Evolutionary conservation across 2,888 invertebrate genomes (phyloP).

Genomic region (Hypercompe scribonia): DNA sequence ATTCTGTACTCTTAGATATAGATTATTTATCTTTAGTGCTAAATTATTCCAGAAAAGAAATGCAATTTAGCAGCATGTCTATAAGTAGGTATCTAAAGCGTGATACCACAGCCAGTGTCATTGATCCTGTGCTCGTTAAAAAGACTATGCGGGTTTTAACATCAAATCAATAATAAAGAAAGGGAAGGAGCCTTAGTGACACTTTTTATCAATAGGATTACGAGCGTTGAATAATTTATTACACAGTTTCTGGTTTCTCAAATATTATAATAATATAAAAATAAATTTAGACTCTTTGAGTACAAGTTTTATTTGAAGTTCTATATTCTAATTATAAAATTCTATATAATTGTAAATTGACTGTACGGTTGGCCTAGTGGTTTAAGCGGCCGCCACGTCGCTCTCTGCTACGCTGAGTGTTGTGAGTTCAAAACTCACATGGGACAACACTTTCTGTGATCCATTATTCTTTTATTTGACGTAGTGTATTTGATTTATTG

Average conservation of each 20-base stretch:
- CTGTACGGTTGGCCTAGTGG: no score
- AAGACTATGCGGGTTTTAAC: slow-evolving; percentile 50
- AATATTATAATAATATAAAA: slow-evolving; percentile 12
- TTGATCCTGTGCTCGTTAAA: slow-evolving; percentile 40
- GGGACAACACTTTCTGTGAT: no score
- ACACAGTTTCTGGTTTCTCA: slow-evolving; percentile 7
- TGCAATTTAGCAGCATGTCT: background rate
- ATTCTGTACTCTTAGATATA: background rate
- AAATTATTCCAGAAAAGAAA: background rate
- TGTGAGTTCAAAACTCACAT: no score
- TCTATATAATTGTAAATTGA: no score
- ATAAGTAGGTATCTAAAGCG: background rate
- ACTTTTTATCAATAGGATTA: slow-evolving; percentile 20
- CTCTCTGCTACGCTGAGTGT: no score
- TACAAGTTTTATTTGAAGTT: background rate
- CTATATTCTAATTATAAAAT: background rate
- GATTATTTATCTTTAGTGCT: background rate
- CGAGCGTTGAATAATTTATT: slow-evolving; percentile 24
- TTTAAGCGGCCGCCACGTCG: no score
- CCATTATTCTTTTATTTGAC: no score
- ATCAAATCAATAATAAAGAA: slow-evolving; percentile 48
- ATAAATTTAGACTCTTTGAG: slow-evolving; percentile 16
- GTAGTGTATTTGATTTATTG: no score
- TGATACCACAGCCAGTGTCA: slow-evolving; percentile 16
- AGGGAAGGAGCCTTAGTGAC: slow-evolving; percentile 15